Base-by-base conservation (phyloP, 2,888 invertebrate genomes). In the Maniola hyperantus region DNA sequence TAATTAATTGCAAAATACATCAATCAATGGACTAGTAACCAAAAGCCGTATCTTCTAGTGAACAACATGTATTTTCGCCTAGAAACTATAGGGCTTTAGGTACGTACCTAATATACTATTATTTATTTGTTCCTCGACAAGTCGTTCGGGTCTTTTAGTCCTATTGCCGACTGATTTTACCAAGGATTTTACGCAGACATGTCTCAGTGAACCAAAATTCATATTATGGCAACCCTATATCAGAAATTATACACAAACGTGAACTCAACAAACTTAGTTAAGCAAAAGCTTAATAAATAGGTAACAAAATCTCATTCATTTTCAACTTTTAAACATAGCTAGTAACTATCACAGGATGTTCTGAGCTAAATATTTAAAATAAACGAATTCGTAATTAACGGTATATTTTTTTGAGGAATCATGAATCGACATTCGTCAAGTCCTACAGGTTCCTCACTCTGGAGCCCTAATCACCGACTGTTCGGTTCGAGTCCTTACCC, bases 331-430 rank as follows among this genome's bases (percentile, higher is more conserved):
- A 58, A 67, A 73, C 66, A 70, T 69, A 74, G 63, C 68, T 70
- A 71, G 63, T 58, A 73, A 70, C 79, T 87, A 89, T 89, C 89
- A 89, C 88, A 89, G 83, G 81, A 81, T 79, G 82, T 83, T 84
- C 82, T 83, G 85, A 87, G 85, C 88, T 76, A 71, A 71, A 64
- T 59, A 55, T 64, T 61, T 57, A 60, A 67, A 44, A 53, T 67
- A 65, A 64, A 54, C 15, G 54, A 26, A 18, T 33, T 59, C 33
- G 15, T 46, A 46, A n/a, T 44, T 6, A 58, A 33, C 20, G 33
- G 13, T 26, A 15, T 39, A 18, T 54, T 15, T 11, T 26, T 26
- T 15, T 20, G 10, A 50, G 18, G 50, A 20, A 20, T 10, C 15
- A 48, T 7, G 8, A 8, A 34, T 34, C 5, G n/a, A 10, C 10